These are phyloP conservation scores for Antheraea yamamai DNA, from an alignment of 2,888 invertebrate species.

Conservation along the genomic window DNA sequence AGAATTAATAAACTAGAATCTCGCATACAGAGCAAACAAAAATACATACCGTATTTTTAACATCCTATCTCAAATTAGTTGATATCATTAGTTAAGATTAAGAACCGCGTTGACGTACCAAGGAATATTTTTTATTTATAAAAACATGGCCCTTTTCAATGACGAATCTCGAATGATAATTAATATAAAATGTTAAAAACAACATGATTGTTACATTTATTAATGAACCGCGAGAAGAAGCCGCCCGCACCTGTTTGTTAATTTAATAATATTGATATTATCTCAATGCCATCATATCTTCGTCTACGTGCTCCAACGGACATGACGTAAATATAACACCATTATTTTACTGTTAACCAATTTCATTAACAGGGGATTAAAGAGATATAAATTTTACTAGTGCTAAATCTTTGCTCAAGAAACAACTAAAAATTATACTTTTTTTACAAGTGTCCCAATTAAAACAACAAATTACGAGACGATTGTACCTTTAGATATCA, in stretches of 20 bases:
- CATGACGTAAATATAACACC: background rate
- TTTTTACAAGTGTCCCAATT: too few relatives aligned
- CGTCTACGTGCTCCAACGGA: background rate
- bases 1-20: background rate
- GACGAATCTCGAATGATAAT: conserved; percentile 11
- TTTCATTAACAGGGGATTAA: background rate
- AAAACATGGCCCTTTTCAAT: conserved; percentile 15
- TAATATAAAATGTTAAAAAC: conserved; percentile 1
- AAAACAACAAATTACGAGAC: too few relatives aligned
- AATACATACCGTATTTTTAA: background rate
- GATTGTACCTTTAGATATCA: too few relatives aligned
- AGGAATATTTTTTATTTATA: conserved; percentile 9
- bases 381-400: background rate
- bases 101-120: conserved; percentile 4
- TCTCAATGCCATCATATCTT: conserved; percentile 12
- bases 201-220: conserved; percentile 10
- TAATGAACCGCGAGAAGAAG: conserved; percentile 8
- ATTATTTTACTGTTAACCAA: too few relatives aligned
- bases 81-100: conserved; percentile 8
- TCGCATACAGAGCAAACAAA: background rate
- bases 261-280: conserved; percentile 8
- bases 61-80: background rate
- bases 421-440: too few relatives aligned
- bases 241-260: conserved; percentile 3
- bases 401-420: background rate